Percentiles rank a stretch among this genome's conserved stretches.
These are phyloP conservation scores for Channa striata DNA, from an alignment of 2,797 vertebrate genomes.

Conservation along the genomic window DNA sequence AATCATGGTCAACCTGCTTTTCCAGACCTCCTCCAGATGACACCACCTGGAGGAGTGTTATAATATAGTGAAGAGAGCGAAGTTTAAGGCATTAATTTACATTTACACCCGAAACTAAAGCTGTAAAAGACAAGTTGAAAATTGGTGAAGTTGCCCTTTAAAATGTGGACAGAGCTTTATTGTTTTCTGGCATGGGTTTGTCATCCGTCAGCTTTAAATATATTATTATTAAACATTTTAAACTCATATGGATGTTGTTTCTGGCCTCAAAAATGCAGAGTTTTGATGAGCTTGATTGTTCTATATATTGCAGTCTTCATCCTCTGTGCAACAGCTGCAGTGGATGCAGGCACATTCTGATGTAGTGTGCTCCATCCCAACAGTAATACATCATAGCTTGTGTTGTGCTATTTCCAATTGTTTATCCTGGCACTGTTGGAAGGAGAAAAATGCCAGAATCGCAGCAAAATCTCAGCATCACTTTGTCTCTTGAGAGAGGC, in stretches of 20 bases:
- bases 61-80: no score
- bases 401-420: conserved; percentile 75
- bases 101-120: no score
- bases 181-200: not conserved
- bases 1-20: no score
- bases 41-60: no score
- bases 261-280: not conserved
- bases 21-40: no score
- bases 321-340: conserved; percentile 44
- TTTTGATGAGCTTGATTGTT: not conserved
- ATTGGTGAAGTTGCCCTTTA: no score
- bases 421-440: conserved; percentile 74
- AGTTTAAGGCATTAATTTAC: no score
- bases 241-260: no score
- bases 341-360: conserved; percentile 51
- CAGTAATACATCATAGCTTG: conserved; percentile 78
- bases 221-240: no score
- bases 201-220: no score
- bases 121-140: no score
- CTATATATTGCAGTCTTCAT: conserved; percentile 10
- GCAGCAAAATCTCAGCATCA: conserved; percentile 73
- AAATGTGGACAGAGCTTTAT: not conserved
- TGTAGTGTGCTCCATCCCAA: conserved; percentile 62
- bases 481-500: conserved; percentile 75
- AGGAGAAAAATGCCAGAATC: conserved; percentile 74